Evolutionary conservation across 35 echinoderm and acorn worm species (phyloP).

Genomic region (Amphiura filiformis): DNA sequence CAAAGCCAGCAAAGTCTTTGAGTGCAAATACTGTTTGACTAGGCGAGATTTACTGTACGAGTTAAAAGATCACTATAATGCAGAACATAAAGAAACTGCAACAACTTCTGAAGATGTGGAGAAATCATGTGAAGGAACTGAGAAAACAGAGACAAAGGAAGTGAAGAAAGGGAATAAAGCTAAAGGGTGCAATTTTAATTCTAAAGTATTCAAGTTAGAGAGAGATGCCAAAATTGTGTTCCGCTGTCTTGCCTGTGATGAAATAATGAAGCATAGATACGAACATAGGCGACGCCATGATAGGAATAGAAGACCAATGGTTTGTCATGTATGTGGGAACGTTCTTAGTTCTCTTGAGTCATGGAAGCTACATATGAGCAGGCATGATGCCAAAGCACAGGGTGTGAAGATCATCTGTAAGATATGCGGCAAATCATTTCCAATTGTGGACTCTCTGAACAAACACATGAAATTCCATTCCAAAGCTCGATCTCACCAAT

Average conservation of each 20-base stretch:
- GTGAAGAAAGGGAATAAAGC: background rate
- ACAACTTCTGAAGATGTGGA: background rate
- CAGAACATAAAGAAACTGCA: background rate
- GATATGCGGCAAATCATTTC: background rate
- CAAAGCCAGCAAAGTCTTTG: background rate
- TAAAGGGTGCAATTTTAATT: background rate
- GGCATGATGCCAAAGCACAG: background rate
- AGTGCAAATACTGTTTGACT: background rate
- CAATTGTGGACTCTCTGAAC: background rate
- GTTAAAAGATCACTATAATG: background rate
- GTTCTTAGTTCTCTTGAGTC: background rate
- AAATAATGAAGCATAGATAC: background rate
- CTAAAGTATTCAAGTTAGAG: background rate
- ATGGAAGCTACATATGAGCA: background rate
- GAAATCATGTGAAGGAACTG: background rate
- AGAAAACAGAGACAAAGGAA: background rate
- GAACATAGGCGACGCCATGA: background rate
- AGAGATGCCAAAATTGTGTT: background rate
- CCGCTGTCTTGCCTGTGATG: background rate
- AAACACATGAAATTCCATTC: background rate
- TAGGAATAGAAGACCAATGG: background rate
- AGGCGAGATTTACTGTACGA: background rate
- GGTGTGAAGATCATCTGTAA: background rate
- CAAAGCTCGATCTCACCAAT: background rate
- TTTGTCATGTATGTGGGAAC: background rate